Evolutionary conservation across 2,797 vertebrate species (phyloP).

Genomic region (Gallinago solitaria): DNA sequence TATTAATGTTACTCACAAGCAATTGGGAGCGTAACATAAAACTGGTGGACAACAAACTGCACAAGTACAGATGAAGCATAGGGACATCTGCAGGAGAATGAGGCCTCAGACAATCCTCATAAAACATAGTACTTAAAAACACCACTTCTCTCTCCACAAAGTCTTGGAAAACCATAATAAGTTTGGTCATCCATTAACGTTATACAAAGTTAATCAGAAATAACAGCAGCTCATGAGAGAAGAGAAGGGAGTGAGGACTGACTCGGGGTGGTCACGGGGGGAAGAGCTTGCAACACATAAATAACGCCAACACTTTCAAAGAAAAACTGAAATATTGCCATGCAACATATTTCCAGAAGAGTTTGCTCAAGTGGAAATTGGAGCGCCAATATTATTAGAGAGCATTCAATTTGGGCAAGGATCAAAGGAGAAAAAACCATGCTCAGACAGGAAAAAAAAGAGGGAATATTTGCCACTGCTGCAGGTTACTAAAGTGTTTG

Average conservation of each 20-base stretch:
- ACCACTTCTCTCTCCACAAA: not conserved
- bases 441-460: not conserved
- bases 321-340: not conserved
- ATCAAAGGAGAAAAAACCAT: not conserved
- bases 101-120: not conserved
- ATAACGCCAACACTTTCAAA: not conserved
- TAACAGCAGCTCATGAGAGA: not conserved
- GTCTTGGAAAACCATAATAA: not conserved
- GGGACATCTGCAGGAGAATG: not conserved
- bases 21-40: not conserved
- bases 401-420: not conserved
- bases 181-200: not conserved
- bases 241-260: not conserved
- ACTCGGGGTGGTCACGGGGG: fast-evolving
- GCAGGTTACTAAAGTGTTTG: not conserved
- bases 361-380: not conserved
- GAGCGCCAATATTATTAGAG: not conserved
- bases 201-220: not conserved
- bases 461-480: not conserved
- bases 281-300: not conserved
- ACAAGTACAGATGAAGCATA: not conserved
- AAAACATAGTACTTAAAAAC: not conserved
- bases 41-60: not conserved
- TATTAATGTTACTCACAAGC: not conserved
- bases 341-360: not conserved